phyloP scores from a whole-genome alignment of 2,797 vertebrate species.

The Gallinago nigripennis region DNA sequence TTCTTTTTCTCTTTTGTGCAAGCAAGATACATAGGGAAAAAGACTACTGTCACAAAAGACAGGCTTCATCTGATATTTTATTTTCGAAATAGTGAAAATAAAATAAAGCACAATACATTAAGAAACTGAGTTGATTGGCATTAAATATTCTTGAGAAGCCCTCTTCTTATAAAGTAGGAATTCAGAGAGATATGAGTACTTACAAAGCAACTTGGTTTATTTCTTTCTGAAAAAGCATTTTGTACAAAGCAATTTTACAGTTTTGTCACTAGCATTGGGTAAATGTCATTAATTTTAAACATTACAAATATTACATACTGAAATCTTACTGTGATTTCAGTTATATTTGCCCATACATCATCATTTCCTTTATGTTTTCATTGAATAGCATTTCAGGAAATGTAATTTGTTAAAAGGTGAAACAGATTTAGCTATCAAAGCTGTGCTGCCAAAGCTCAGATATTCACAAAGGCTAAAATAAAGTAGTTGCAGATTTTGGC shows the following conservation, averaged over 20 bases:
- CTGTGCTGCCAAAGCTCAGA: neutral
- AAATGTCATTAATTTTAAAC: constrained; percentile 28
- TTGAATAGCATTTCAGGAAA: neutral
- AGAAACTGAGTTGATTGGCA: neutral
- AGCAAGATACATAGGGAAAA: neutral
- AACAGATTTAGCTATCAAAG: neutral
- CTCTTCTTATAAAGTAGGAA: neutral
- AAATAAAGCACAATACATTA: neutral
- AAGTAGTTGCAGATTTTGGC: neutral
- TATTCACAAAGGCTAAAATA: constrained; percentile 2
- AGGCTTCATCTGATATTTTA: neutral
- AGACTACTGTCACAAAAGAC: neutral
- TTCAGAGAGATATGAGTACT: neutral
- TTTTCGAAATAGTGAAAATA: neutral
- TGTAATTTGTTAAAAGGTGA: constrained; percentile 20
- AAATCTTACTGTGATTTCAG: constrained; percentile 27
- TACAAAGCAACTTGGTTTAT: neutral
- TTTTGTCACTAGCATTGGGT: neutral
- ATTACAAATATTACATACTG: neutral
- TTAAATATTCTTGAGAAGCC: neutral
- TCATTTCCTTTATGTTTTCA: neutral
- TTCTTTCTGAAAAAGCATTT: constrained; percentile 50
- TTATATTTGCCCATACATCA: neutral
- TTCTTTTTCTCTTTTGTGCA: neutral
- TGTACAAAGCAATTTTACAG: neutral